Conservation (phyloP, 1,140 invertebrate species). For the Lysiphlebus fabarum region DNA sequence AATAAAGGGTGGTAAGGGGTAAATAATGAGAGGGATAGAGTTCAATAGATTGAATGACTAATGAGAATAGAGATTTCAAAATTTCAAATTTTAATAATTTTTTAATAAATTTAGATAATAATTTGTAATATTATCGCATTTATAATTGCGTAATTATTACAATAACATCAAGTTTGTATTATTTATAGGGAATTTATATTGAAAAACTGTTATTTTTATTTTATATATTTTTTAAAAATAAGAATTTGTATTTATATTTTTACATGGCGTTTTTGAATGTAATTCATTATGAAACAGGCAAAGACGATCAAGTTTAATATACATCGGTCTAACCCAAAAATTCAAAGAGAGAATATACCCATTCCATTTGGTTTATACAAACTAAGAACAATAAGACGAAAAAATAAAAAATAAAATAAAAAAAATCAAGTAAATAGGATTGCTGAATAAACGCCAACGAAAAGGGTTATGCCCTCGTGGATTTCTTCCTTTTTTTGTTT, state of each 20-base stretch:
- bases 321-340: conserved; percentile 2
- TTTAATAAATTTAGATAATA: no score
- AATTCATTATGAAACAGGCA: conserved; percentile 16
- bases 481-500: conserved; percentile 8
- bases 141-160: no score
- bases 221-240: no score
- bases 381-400: conserved; percentile 13
- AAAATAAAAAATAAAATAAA: conserved; percentile 15
- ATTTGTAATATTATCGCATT: no score
- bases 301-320: conserved; percentile 20
- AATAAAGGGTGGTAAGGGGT: conserved; percentile 6
- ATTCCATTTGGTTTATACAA: conserved; percentile 6
- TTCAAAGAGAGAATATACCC: conserved; percentile 20
- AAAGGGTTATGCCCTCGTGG: conserved; percentile 15
- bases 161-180: no score
- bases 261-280: not conserved
- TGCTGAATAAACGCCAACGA: conserved; percentile 15
- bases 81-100: no score
- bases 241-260: no score
- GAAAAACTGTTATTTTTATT: no score
- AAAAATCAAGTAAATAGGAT: not conserved
- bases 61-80: conserved; percentile 33
- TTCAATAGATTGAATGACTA: conserved; percentile 40
- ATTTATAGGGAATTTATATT: no score
- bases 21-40: conserved; percentile 28